Conservation (phyloP, 1,140 invertebrate species). For the Aphelinus certus region DNA sequence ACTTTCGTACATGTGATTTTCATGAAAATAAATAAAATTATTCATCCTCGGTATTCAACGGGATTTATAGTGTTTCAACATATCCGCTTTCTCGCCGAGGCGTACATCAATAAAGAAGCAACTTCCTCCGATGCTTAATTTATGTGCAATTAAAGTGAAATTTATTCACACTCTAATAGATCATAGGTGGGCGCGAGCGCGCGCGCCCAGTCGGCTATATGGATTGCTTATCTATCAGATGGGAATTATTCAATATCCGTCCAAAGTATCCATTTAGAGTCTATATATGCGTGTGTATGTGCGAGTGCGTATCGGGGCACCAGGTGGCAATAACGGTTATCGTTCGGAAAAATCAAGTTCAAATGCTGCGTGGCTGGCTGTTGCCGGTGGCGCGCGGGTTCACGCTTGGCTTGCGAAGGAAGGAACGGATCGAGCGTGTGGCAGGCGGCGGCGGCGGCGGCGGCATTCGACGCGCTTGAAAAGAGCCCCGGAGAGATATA, state of each 20-base stretch:
- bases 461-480: constrained; percentile 27
- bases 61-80: too few species aligned
- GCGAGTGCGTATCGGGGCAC: background rate
- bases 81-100: too few species aligned
- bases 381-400: constrained; percentile 2
- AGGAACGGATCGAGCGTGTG: background rate
- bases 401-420: constrained; percentile 11
- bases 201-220: too few species aligned
- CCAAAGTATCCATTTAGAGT: constrained; percentile 13
- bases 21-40: too few species aligned
- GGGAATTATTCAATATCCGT: constrained; percentile 15
- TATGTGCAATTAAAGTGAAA: too few species aligned
- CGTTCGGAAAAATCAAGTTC: constrained; percentile 30
- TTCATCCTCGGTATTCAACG: too few species aligned
- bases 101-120: too few species aligned
- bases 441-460: background rate
- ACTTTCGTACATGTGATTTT: too few species aligned
- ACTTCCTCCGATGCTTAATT: too few species aligned
- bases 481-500: constrained; percentile 17
- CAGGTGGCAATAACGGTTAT: constrained; percentile 28
- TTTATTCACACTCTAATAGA: too few species aligned
- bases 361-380: constrained; percentile 4
- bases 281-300: background rate
- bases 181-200: constrained; percentile 28
- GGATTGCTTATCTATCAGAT: background rate